Percentiles rank a stretch among this genome's conserved stretches.
Conservation (phyloP, 2,113 vertebrate genomes). For the Sebastes fasciatus region DNA sequence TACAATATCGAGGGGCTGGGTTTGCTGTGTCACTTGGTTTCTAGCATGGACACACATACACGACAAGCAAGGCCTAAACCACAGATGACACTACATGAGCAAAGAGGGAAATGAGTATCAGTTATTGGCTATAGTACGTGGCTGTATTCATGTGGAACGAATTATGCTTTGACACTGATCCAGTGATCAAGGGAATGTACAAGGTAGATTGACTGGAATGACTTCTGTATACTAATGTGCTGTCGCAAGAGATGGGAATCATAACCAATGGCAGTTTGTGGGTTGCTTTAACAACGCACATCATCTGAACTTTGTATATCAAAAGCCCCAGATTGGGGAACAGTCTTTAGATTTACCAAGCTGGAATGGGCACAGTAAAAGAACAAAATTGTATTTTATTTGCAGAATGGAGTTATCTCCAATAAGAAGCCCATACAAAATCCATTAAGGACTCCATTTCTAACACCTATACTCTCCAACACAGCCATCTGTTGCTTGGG, state of each 20-base stretch:
- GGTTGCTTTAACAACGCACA: constrained; percentile 24
- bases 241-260: constrained; percentile 24
- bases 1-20: constrained; percentile 66
- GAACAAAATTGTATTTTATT: neutral
- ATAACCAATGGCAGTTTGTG: constrained; percentile 31
- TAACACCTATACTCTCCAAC: neutral
- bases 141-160: constrained; percentile 31
- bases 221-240: constrained; percentile 20
- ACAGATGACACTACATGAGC: constrained; percentile 54
- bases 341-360: constrained; percentile 35
- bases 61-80: constrained; percentile 58
- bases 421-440: neutral
- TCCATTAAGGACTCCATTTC: neutral
- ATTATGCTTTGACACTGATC: constrained; percentile 33
- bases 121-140: constrained; percentile 38
- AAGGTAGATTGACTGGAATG: constrained; percentile 38
- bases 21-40: constrained; percentile 57
- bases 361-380: constrained; percentile 18
- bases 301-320: constrained; percentile 42
- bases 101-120: constrained; percentile 24
- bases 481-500: constrained; percentile 7
- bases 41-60: constrained; percentile 44
- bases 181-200: constrained; percentile 53
- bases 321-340: constrained; percentile 44
- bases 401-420: neutral